Evolutionary conservation across 2,888 invertebrate species (phyloP).

Genomic region (Scaptodrosophila latifasciaeformis): DNA sequence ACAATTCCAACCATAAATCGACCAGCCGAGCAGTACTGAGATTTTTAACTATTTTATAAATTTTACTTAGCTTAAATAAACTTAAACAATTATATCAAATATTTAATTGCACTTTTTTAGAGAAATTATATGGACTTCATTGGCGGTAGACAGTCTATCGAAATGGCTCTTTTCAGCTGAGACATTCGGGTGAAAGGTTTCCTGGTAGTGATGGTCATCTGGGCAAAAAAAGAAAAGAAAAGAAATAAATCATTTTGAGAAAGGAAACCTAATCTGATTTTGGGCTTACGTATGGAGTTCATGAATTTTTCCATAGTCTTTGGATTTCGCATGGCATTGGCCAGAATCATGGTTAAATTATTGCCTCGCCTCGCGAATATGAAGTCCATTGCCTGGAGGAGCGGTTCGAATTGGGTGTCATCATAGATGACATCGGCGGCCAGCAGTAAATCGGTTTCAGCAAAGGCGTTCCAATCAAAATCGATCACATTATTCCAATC

Average conservation of each 20-base stretch:
- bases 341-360: slow-evolving; percentile 76
- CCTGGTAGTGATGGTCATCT: slow-evolving; percentile 39
- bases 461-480: slow-evolving; percentile 55
- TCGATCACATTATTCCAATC: slow-evolving; percentile 76
- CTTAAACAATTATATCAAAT: no score
- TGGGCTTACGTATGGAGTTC: no score
- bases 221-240: slow-evolving; percentile 1
- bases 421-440: slow-evolving; percentile 81
- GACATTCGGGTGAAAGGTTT: no score
- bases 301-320: slow-evolving; percentile 80
- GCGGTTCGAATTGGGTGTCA: slow-evolving; percentile 76
- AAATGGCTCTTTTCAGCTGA: slow-evolving; percentile 46
- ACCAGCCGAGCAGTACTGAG: no score
- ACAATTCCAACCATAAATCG: slow-evolving; percentile 69
- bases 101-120: no score
- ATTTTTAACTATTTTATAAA: background rate
- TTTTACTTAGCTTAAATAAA: background rate
- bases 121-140: no score
- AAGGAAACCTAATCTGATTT: no score
- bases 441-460: slow-evolving; percentile 76
- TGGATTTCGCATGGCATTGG: slow-evolving; percentile 81
- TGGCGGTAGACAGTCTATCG: no score
- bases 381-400: slow-evolving; percentile 75
- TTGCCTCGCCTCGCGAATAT: slow-evolving; percentile 69
- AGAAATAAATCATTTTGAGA: no score